A percentile compares a stretch with the other conserved stretches of the same genome.
phyloP scores from a whole-genome alignment of 2,888 invertebrate species.

The Caradrina clavipalpis region DNA sequence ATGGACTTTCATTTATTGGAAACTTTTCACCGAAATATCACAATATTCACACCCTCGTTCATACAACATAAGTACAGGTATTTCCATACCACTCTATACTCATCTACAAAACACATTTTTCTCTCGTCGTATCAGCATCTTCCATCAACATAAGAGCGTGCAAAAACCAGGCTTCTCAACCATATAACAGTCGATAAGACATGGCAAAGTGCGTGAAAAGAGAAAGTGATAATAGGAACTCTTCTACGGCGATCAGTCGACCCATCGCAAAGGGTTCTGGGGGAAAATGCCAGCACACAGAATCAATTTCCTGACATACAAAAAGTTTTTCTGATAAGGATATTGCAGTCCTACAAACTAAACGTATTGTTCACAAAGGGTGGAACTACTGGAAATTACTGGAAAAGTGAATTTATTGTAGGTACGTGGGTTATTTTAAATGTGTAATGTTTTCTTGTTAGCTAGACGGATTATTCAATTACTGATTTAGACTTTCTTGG shows the following conservation, averaged over 20 bases:
- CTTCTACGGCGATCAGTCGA: constrained; percentile 40
- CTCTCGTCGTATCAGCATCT: constrained; percentile 18
- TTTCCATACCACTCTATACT: background rate
- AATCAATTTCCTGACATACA: constrained; percentile 66
- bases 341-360: constrained; percentile 49
- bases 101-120: background rate
- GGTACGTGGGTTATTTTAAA: background rate
- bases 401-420: background rate
- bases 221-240: constrained; percentile 56
- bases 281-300: constrained; percentile 55
- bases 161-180: constrained; percentile 28
- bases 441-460: constrained; percentile 5
- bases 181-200: constrained; percentile 49
- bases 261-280: constrained; percentile 46
- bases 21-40: background rate
- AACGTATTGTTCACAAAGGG: constrained; percentile 23
- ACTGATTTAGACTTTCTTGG: background rate
- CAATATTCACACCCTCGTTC: background rate
- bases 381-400: background rate
- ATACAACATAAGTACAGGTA: background rate
- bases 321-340: constrained; percentile 59
- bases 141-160: constrained; percentile 32
- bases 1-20: too few species aligned
- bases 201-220: constrained; percentile 48
- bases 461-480: background rate